Conservation (phyloP, 2,888 invertebrate genomes). For the Tipula lateralis region DNA sequence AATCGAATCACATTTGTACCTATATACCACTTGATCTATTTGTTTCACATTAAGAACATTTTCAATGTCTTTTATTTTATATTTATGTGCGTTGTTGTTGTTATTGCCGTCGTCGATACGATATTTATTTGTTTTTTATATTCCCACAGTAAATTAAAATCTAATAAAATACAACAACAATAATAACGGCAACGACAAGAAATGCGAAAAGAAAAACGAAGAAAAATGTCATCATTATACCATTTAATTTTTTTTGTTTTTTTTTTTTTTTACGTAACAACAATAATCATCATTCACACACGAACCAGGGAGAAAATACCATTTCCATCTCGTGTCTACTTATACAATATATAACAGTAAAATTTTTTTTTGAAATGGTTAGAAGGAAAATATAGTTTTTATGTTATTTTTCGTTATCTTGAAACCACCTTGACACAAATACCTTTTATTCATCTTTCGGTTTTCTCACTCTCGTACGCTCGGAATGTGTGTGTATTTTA, state of each 20-base stretch:
- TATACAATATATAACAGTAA: background rate
- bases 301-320: background rate
- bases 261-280: background rate
- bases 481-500: background rate
- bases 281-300: conserved; percentile 19
- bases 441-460: background rate
- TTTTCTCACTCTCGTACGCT: background rate
- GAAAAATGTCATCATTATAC: background rate
- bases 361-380: too few species aligned
- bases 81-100: background rate
- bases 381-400: background rate
- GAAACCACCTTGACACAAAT: background rate
- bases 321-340: background rate
- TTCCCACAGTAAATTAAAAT: conserved; percentile 24
- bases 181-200: background rate
- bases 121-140: background rate
- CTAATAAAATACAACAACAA: background rate
- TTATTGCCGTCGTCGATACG: background rate
- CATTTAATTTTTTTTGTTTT: background rate
- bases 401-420: background rate
- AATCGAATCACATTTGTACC: background rate
- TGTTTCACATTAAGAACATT: background rate
- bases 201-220: conserved; percentile 1
- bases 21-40: background rate
- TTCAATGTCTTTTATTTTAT: background rate